These are phyloP conservation scores for Myotis pilosus DNA, from an alignment of 2,797 vertebrate species.

Conservation along the genomic window DNA sequence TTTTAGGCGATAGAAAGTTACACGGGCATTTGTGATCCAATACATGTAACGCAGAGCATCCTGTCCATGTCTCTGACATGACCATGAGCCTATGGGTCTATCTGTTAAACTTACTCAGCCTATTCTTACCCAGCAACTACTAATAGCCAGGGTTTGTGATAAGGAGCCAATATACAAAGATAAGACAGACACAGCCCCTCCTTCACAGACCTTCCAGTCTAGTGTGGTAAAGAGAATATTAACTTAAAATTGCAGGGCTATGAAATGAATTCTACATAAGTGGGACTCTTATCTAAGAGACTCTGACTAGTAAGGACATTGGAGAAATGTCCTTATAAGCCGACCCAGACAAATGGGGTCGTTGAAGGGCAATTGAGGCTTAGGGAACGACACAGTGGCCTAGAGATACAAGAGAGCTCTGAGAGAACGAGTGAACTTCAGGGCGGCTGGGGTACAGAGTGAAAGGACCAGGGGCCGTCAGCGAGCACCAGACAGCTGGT, in stretches of 20 bases:
- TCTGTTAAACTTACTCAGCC: not conserved
- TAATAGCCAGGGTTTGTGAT: not conserved
- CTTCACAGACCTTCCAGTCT: not conserved
- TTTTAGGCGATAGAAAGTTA: not conserved
- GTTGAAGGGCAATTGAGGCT: not conserved
- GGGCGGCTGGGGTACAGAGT: not conserved
- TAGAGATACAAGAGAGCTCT: not conserved
- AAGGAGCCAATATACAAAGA: not conserved
- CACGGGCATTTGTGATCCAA: not conserved
- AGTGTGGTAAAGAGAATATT: not conserved
- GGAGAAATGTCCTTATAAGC: not conserved
- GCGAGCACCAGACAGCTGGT: not conserved
- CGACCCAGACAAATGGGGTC: fast-evolving
- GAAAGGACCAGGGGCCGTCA: not conserved
- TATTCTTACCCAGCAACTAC: not conserved
- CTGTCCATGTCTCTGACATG: not conserved
- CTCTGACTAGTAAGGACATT: not conserved
- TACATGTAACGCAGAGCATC: not conserved
- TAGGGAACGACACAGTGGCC: too few species aligned
- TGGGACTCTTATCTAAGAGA: not conserved
- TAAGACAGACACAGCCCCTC: not conserved
- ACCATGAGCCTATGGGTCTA: not conserved
- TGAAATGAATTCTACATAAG: not conserved
- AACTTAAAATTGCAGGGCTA: not conserved
- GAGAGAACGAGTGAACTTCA: not conserved